Evolutionary conservation across 2,113 vertebrate genomes (phyloP).

Genomic region (Centropristis striata): DNA sequence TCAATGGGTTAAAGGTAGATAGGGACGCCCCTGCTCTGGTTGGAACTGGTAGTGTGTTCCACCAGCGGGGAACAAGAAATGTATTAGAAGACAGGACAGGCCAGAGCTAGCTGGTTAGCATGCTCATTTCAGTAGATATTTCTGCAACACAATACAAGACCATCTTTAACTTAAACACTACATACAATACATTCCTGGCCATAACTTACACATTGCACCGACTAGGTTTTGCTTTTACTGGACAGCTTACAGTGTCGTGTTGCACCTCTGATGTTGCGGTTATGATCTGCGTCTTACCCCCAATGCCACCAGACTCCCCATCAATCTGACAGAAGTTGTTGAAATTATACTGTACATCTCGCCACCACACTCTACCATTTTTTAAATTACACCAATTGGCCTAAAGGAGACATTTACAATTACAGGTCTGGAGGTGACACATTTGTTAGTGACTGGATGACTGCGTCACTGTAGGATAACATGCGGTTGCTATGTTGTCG

Average conservation of each 20-base stretch:
- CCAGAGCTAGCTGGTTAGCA: no score
- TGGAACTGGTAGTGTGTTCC: no score
- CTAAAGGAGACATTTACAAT: slow-evolving; percentile 24
- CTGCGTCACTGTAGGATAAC: slow-evolving; percentile 4
- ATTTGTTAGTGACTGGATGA: slow-evolving; percentile 26
- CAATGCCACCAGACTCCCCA: not conserved
- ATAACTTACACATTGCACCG: no score
- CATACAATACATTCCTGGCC: no score
- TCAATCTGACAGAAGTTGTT: not conserved
- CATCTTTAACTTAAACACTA: no score
- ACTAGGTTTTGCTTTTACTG: no score
- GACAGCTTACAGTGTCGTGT: not conserved
- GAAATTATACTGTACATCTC: slow-evolving; percentile 3
- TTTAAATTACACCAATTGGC: slow-evolving; percentile 4
- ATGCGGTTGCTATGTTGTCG: slow-evolving; percentile 11
- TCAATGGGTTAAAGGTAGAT: no score
- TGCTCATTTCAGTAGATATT: no score
- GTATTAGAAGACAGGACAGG: no score
- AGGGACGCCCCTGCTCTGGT: no score
- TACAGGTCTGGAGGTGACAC: slow-evolving; percentile 2
- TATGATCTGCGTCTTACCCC: not conserved
- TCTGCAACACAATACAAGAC: no score
- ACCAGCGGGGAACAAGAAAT: no score
- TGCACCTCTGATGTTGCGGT: not conserved
- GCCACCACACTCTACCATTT: not conserved